phyloP scores from a whole-genome alignment of 2,888 invertebrate species.

The Incurvaria masculella region DNA sequence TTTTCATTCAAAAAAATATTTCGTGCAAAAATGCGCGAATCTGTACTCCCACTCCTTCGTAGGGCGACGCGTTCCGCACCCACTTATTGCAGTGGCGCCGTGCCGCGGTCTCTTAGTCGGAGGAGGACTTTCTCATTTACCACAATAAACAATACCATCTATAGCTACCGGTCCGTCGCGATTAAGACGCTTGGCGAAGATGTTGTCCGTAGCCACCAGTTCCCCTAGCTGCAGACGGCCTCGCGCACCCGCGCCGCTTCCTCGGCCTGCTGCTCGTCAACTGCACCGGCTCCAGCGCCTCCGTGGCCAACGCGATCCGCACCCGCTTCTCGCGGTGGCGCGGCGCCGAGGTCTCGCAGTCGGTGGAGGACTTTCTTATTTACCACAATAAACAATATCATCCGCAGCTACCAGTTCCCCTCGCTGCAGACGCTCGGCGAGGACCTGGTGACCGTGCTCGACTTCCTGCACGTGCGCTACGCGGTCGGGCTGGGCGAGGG shows the following conservation, averaged over 20 bases:
- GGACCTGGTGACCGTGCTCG: conserved; percentile 75
- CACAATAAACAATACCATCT: too few species aligned
- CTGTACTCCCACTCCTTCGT: conserved; percentile 82
- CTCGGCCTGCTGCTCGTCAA: conserved; percentile 82
- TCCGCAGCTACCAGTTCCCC: conserved; percentile 73
- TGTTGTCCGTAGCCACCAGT: conserved; percentile 69
- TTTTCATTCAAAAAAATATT: too few species aligned
- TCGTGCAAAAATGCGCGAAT: too few species aligned
- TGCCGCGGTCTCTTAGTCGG: conserved; percentile 79
- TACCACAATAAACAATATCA: too few species aligned
- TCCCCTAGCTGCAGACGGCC: conserved; percentile 83
- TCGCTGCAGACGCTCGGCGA: conserved; percentile 78
- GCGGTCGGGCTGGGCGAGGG: conserved; percentile 86
- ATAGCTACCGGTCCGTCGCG: too few species aligned
- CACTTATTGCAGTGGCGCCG: conserved; percentile 84
- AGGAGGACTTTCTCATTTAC: conserved; percentile 83
- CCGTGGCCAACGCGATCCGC: conserved; percentile 82
- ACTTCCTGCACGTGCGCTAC: conserved; percentile 78
- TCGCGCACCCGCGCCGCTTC: conserved; percentile 74
- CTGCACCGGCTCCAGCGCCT: conserved; percentile 82
- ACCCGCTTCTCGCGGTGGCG: conserved; percentile 84
- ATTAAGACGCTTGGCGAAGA: too few species aligned
- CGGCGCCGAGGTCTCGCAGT: conserved; percentile 78
- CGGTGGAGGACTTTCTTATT: conserved; percentile 83
- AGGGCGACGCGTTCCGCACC: conserved; percentile 79